Evolutionary conservation across 2,888 invertebrate genomes (phyloP), one percentile per base, ranked within the genome.

Genomic region (Aromia moschata): DNA sequence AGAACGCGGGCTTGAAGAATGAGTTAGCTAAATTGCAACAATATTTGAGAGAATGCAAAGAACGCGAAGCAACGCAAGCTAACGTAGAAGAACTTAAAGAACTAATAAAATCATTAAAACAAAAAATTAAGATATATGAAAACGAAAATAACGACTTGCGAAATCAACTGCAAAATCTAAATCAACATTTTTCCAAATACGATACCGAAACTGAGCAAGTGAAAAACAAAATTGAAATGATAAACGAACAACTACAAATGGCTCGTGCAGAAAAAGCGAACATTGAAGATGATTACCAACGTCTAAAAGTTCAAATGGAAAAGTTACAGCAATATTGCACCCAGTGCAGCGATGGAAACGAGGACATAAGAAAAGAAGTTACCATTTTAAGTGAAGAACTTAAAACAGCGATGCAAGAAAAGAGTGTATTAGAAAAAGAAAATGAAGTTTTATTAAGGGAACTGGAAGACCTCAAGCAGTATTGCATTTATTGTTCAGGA

Each of bases 21-120:
- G 1, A 9, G 2, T 36, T 18, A 11, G 36, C n/a, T 12, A 33
- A 16, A 11, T 25, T 55, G 1, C 40, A 60, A 30, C 52, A 25
- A 11, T 7, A 25, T n/a, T n/a, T n/a, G n/a, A n/a, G n/a, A n/a
- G n/a, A n/a, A n/a, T n/a, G n/a, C n/a, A n/a, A n/a, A n/a, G n/a
- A n/a, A n/a, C n/a, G n/a, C n/a, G n/a, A n/a, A n/a, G n/a, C n/a
- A n/a, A n/a, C n/a, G n/a, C n/a, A n/a, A n/a, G n/a, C n/a, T n/a
- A n/a, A n/a, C n/a, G n/a, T n/a, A n/a, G n/a, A n/a, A n/a, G n/a
- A n/a, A n/a, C n/a, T n/a, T n/a, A n/a, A n/a, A n/a, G n/a, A n/a
- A n/a, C n/a, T n/a, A n/a, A n/a, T n/a, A n/a, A n/a, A n/a, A n/a
- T n/a, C n/a, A n/a, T n/a, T n/a, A n/a, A n/a, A n/a, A n/a, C n/a